phyloP scores from a whole-genome alignment of 2,888 invertebrate genomes.

The Calliopum simillimum region DNA sequence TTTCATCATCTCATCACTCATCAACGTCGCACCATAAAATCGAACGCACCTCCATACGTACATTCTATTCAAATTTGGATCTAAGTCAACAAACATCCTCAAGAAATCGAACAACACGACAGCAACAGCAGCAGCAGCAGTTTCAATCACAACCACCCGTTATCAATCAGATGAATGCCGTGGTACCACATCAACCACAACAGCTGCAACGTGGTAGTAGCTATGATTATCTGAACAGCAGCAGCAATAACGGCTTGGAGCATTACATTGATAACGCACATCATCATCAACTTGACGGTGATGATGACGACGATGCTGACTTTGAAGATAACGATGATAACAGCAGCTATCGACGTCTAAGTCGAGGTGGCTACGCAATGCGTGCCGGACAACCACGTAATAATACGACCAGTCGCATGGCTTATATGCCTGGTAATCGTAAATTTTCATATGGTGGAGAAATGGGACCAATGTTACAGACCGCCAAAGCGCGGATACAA shows the following conservation, averaged over 20 bases:
- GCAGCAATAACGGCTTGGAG: slow-evolving; percentile 45
- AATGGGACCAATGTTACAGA: slow-evolving; percentile 55
- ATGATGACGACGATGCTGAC: slow-evolving; percentile 52
- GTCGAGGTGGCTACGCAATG: slow-evolving; percentile 49
- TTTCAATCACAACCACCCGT: slow-evolving; percentile 22
- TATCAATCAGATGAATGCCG: slow-evolving; percentile 13
- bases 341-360: slow-evolving; percentile 44
- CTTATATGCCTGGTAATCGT: slow-evolving; percentile 45
- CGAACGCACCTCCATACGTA: slow-evolving; percentile 67
- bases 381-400: slow-evolving; percentile 46
- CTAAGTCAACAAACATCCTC: slow-evolving; percentile 52
- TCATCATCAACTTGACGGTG: slow-evolving; percentile 44
- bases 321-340: slow-evolving; percentile 53
- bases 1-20: slow-evolving; percentile 70
- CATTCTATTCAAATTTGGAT: slow-evolving; percentile 66
- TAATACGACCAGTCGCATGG: slow-evolving; percentile 47
- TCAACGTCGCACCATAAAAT: slow-evolving; percentile 69
- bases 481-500: slow-evolving; percentile 62
- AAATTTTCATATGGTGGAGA: slow-evolving; percentile 53
- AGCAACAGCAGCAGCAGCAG: slow-evolving; percentile 40
- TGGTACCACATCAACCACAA: slow-evolving; percentile 27
- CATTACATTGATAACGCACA: slow-evolving; percentile 52
- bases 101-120: slow-evolving; percentile 47
- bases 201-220: slow-evolving; percentile 51
- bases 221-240: slow-evolving; percentile 55